Base-by-base conservation (phyloP, 1,140 invertebrate species). In the Camponotus vicinus region DNA sequence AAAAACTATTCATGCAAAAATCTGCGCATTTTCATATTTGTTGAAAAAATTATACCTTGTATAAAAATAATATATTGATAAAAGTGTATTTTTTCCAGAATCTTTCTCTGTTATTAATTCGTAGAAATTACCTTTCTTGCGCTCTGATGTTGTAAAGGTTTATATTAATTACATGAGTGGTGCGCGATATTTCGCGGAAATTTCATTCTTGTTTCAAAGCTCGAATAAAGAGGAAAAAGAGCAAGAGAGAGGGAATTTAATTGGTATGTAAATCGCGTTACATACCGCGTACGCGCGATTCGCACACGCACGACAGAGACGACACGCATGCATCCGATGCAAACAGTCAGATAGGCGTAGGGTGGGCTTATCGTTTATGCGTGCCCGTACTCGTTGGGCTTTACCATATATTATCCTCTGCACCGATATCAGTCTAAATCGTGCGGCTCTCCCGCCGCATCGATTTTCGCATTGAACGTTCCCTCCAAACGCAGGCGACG, bases 261-360 rank as follows among this genome's bases (percentile, higher is more conserved):
- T 93, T 93, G 92, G 86, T 92, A 92, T 92, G 92, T 93, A 93
- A 93, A 93, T 93, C 86, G 87, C 77, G 86, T 88, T 86, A 79
- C 88, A 82, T 71, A 71, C 84, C 88, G 83, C 83, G 66, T 86
- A 66, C 76, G 85, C 85, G 80, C 78, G 85, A 79, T 49, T 84
- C 61, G 64, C 78, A 57, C 84, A 88, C 78, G 75, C 45, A 82
- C 66, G 59, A 86, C 57, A 77, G 69, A 52, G 55, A 88, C 88
- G 80, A 83, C 88, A 87, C 76, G 76, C 75, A 59, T 80, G 78
- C 64, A 34, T 45, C 55, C 64, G 37, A 86, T 83, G 77, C 76
- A 64, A 84, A 84, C 34, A 85, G 34, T 69, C 64, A 80, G 77
- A 85, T 80, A 80, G 77, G 66, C 59, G 42, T 45, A 45, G n/a